Evolutionary conservation across 1,140 invertebrate species (phyloP), one percentile per base, ranked within the genome.

Genomic region (Oryzaephilus surinamensis): DNA sequence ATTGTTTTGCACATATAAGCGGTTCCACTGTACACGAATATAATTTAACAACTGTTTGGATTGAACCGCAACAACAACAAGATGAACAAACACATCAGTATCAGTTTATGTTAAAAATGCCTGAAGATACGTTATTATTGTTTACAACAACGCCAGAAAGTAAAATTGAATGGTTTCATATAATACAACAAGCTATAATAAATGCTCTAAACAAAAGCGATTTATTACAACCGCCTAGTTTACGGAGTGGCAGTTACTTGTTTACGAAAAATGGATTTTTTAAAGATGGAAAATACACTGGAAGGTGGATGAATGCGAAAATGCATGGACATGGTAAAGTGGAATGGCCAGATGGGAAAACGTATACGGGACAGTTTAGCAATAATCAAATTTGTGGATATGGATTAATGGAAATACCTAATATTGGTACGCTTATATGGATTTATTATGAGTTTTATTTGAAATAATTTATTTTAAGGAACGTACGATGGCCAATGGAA

Each of bases 401-500:
- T 55, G 81, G 80, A 7, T 73, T 72, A 58, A 75, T 83, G 68
- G 72, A 79, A 57, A 73, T 73, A 32, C 72, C 75, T 6, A 68
- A 61, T 46, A 53, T 67, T 45, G 71, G 70, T 71, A 61, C 55
- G 46, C n/a, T n/a, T n/a, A n/a, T n/a, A n/a, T n/a, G n/a, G n/a
- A n/a, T 20, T 45, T 41, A 29, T n/a, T n/a, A n/a, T n/a, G n/a
- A n/a, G n/a, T n/a, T 24, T 10, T 4, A 26, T n/a, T n/a, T n/a
- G n/a, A n/a, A n/a, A n/a, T 10, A 19, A 20, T 40, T 21, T 36
- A 18, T 23, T 58, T 19, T 49, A 56, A 58, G 78, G 76, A 3
- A 65, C 71, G 8, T 88, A 87, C 52, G 82, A 90, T 62, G 88
- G 89, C 0, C 72, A 80, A 43, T 93, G 87, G 78, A 84, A 79